Evolutionary conservation across 2,797 vertebrate species (phyloP).

Genomic region (Neomorphus geoffroyi): DNA sequence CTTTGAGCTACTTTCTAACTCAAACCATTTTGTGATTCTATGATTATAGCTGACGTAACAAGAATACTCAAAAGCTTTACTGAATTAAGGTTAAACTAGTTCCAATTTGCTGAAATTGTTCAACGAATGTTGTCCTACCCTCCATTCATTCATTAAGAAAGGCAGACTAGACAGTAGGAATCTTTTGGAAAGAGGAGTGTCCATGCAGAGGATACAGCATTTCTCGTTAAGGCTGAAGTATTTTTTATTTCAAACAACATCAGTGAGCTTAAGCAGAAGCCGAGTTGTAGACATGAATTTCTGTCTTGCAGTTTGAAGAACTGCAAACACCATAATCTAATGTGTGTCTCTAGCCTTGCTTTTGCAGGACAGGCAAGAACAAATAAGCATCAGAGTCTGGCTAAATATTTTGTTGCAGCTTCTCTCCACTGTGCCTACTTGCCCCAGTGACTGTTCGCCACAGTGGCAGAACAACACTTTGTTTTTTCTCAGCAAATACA

Average conservation of each 20-base stretch:
- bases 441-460: background rate
- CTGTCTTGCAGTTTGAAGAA: background rate
- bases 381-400: background rate
- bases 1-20: no score
- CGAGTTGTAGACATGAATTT: no score
- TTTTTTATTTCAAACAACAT: background rate
- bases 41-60: background rate
- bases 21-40: no score
- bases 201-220: background rate
- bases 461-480: background rate
- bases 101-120: background rate
- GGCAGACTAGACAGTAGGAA: background rate
- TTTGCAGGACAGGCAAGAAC: background rate
- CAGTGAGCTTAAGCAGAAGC: background rate
- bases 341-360: background rate
- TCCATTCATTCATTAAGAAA: background rate
- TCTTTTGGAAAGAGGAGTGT: background rate
- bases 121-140: background rate
- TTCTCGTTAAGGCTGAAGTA: background rate
- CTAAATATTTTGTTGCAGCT: background rate
- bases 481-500: background rate
- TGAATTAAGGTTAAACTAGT: background rate
- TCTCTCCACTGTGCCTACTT: background rate
- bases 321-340: background rate
- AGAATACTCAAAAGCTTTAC: background rate